phyloP scores from a whole-genome alignment of 2,113 vertebrate species.

The Glaucomys volans region DNA sequence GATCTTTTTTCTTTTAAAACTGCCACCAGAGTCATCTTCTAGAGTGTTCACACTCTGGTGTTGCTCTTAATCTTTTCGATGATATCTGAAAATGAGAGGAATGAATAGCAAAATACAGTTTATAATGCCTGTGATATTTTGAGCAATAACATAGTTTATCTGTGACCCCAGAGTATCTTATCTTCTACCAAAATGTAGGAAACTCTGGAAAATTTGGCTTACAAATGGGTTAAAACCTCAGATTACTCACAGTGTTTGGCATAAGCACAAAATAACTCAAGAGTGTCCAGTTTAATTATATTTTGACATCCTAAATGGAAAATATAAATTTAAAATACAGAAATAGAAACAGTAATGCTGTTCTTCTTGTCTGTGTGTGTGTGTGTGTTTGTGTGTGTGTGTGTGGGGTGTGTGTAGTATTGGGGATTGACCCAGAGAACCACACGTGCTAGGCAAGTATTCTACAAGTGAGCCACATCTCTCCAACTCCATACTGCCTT shows the following conservation, averaged over 20 bases:
- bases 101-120: background rate
- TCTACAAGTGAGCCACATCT: too few relatives aligned
- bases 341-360: background rate
- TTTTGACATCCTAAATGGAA: background rate
- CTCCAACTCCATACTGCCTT: too few relatives aligned
- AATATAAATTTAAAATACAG: background rate
- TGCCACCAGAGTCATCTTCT: background rate
- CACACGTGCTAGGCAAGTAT: too few relatives aligned
- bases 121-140: background rate
- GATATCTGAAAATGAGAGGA: background rate
- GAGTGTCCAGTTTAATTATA: background rate
- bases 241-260: background rate
- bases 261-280: conserved; percentile 1
- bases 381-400: too few relatives aligned
- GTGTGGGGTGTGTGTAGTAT: too few relatives aligned
- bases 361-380: too few relatives aligned
- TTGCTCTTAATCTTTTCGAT: conserved; percentile 8
- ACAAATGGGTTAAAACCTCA: background rate
- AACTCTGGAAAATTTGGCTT: background rate
- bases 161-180: background rate
- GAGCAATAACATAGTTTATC: background rate
- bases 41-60: background rate
- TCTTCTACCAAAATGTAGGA: conserved; percentile 22
- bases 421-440: too few relatives aligned
- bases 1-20: background rate